Conservation (phyloP, 2,113 vertebrate genomes). For the Psettodes erumei region DNA sequence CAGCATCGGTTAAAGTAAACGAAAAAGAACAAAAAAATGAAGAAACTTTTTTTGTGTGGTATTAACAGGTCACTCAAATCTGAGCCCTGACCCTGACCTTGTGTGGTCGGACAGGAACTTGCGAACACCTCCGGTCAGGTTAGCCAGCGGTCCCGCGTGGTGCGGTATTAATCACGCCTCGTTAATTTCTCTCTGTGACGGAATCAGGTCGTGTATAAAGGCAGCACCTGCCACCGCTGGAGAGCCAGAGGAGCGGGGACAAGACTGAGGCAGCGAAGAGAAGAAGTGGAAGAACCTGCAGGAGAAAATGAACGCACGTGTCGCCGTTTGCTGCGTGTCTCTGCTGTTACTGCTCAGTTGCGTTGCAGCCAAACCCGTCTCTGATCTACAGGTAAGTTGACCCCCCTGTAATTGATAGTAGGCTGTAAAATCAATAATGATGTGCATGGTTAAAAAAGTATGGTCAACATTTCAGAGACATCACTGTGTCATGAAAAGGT, state of each 20-base stretch:
- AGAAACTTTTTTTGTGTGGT: too few species aligned
- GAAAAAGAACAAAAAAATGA: too few species aligned
- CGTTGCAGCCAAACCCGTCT: slow-evolving; percentile 65
- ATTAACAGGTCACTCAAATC: background rate
- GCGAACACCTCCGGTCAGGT: slow-evolving; percentile 17
- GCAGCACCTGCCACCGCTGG: slow-evolving; percentile 58
- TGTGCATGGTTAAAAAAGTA: too few species aligned
- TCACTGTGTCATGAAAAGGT: too few species aligned
- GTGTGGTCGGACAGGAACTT: slow-evolving; percentile 5
- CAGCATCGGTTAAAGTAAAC: too few species aligned
- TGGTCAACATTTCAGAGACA: background rate
- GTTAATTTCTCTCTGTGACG: slow-evolving; percentile 75
- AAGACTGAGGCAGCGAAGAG: background rate
- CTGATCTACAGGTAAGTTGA: slow-evolving; percentile 78
- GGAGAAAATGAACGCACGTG: slow-evolving; percentile 79
- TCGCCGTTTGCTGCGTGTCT: slow-evolving; percentile 67
- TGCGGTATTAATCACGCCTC: slow-evolving; percentile 64
- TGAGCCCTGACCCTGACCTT: background rate
- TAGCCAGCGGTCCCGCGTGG: slow-evolving; percentile 37
- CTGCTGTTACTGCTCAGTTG: slow-evolving; percentile 75
- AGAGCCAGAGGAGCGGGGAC: slow-evolving; percentile 14
- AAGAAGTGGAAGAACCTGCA: background rate
- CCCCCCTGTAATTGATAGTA: too few species aligned
- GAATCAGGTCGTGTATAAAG: slow-evolving; percentile 76
- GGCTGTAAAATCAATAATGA: too few species aligned